Evolutionary conservation across 2,888 invertebrate genomes (phyloP).

Genomic region (Rhimphoctona megacephalus): DNA sequence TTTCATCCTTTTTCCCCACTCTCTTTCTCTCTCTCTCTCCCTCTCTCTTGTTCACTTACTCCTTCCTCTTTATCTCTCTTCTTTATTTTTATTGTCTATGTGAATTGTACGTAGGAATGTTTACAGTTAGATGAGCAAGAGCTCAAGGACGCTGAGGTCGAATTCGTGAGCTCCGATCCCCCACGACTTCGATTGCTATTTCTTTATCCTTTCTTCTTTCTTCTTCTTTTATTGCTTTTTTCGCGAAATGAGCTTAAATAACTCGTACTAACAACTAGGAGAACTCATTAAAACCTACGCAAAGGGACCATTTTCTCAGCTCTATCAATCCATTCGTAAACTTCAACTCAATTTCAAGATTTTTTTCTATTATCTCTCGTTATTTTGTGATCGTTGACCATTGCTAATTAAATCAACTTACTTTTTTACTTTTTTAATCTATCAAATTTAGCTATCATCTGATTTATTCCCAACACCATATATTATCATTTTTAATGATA

Average conservation of each 20-base stretch:
- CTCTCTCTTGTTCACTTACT: neutral
- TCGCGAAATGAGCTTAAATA: neutral
- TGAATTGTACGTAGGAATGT: conserved; percentile 21
- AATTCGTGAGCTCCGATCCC: conserved; percentile 20
- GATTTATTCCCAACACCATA: neutral
- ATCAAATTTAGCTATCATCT: neutral
- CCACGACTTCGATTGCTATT: neutral
- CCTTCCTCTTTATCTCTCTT: neutral
- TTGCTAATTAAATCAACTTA: neutral
- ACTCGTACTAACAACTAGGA: neutral
- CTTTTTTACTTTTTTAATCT: neutral
- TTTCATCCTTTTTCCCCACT: neutral
- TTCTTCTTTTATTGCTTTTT: neutral
- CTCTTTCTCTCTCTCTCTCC: neutral
- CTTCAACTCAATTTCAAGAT: neutral
- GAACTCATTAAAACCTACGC: neutral
- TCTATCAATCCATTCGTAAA: neutral
- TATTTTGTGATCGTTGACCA: neutral
- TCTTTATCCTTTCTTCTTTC: neutral
- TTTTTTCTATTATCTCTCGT: neutral
- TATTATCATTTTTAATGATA: neutral
- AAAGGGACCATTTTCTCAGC: neutral
- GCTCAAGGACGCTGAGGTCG: conserved; percentile 54
- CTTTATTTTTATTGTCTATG: conserved; percentile 20
- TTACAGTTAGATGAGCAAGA: conserved; percentile 54